These are phyloP conservation scores for Hedychridium roseum DNA, from an alignment of 2,888 invertebrate genomes.

Conservation along the genomic window DNA sequence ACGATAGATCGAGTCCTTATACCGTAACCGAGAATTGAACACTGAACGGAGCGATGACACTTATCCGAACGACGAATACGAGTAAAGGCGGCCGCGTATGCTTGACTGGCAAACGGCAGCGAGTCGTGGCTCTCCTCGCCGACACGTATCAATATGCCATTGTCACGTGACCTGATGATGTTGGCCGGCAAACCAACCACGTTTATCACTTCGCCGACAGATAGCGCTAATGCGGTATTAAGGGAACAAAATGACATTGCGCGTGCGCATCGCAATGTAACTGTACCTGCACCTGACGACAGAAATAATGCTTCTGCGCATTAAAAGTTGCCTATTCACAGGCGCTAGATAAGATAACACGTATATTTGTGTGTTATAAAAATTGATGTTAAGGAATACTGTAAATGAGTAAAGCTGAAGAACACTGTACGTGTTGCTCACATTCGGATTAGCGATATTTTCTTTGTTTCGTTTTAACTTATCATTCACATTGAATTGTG, in stretches of 20 bases:
- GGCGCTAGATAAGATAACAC: too few species aligned
- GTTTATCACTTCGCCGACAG: conserved; percentile 3
- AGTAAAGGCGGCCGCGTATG: conserved; percentile 35
- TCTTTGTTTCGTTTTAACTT: too few species aligned
- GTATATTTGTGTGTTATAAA: too few species aligned
- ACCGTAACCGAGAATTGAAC: conserved; percentile 13
- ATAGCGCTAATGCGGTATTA: conserved; percentile 15
- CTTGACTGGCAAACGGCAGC: conserved; percentile 50
- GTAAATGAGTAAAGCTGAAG: too few species aligned
- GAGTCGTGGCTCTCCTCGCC: conserved; percentile 57
- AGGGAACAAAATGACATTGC: neutral
- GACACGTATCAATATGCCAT: conserved; percentile 61
- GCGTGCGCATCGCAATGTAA: neutral
- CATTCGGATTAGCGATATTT: too few species aligned
- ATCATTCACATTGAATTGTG: too few species aligned
- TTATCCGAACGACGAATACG: conserved; percentile 19
- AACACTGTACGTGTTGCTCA: too few species aligned
- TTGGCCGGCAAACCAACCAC: conserved; percentile 44
- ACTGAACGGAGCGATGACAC: conserved; percentile 13
- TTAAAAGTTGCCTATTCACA: too few species aligned
- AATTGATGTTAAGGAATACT: too few species aligned
- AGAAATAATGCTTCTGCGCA: too few species aligned
- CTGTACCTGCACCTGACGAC: too few species aligned
- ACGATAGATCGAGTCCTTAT: conserved; percentile 11
- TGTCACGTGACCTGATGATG: conserved; percentile 63